A percentile compares a stretch with the other conserved stretches of the same genome.
phyloP scores from a whole-genome alignment of 1,140 invertebrate species.

The Babylonia areolata region DNA sequence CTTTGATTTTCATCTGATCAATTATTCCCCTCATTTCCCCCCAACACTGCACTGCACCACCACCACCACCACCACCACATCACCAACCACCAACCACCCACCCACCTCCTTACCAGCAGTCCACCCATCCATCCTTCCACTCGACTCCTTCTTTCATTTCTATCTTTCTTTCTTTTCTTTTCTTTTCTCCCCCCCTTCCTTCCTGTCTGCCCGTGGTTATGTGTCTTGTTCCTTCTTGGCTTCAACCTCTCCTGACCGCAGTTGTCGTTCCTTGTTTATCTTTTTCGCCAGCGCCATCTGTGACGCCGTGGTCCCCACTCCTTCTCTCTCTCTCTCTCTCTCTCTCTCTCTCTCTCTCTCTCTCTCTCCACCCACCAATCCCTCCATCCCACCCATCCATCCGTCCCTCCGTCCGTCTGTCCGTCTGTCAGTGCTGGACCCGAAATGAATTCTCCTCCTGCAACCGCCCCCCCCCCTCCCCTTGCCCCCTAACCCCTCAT shows the following conservation, averaged over 20 bases:
- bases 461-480: not conserved
- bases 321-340: too few relatives aligned
- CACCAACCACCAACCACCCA: too few relatives aligned
- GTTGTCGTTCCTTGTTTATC: not conserved
- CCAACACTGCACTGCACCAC: not conserved
- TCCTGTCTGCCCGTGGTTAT: not conserved
- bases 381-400: too few relatives aligned
- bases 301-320: not conserved
- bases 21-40: not conserved
- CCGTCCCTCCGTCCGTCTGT: too few relatives aligned
- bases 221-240: not conserved
- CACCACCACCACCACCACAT: not conserved
- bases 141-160: not conserved
- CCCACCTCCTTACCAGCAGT: too few relatives aligned
- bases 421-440: too few relatives aligned
- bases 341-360: too few relatives aligned
- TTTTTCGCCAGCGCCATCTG: slow-evolving; percentile 19
- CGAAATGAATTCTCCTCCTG: slow-evolving; percentile 9
- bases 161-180: not conserved
- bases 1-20: slow-evolving; percentile 11
- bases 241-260: not conserved
- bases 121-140: not conserved
- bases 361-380: too few relatives aligned
- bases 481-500: not conserved
- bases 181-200: not conserved